A percentile compares a stretch with the other conserved stretches of the same genome.
These are phyloP conservation scores for Hippocampus mohnikei DNA, from an alignment of 2,113 vertebrate species.

Conservation along the genomic window DNA sequence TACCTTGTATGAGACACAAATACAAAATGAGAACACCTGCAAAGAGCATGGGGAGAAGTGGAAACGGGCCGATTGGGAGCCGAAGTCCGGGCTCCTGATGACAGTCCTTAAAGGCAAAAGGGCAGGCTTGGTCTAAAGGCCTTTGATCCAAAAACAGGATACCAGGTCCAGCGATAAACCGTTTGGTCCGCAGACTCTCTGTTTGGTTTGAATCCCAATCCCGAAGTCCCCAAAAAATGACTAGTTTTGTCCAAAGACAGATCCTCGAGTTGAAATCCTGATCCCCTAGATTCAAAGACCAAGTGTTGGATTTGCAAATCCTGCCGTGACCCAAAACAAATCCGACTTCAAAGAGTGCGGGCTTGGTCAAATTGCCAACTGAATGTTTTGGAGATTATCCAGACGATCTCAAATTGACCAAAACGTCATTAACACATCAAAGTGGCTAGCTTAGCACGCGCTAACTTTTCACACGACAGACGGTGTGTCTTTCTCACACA, in stretches of 20 bases:
- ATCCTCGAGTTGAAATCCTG: neutral
- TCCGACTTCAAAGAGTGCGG: slow-evolving; percentile 65
- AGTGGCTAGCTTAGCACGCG: slow-evolving; percentile 30
- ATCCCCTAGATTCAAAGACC: neutral
- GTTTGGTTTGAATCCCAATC: neutral
- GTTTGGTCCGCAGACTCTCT: neutral
- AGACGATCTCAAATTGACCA: slow-evolving; percentile 65
- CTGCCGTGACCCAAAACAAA: slow-evolving; percentile 29
- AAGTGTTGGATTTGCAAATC: slow-evolving; percentile 18
- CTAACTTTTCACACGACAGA: neutral
- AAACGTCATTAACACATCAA: slow-evolving; percentile 51
- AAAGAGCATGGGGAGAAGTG: too few species aligned
- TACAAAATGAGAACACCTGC: too few species aligned
- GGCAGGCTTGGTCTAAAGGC: neutral
- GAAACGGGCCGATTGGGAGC: too few species aligned
- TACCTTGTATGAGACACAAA: neutral
- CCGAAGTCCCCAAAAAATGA: neutral
- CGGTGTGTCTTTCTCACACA: too few species aligned
- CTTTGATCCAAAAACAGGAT: neutral
- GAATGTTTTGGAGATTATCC: slow-evolving; percentile 63
- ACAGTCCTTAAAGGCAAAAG: too few species aligned
- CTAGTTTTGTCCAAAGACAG: neutral
- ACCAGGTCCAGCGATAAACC: neutral
- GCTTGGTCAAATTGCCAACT: slow-evolving; percentile 61
- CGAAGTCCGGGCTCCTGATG: too few species aligned